Evolutionary conservation across 2,113 vertebrate species (phyloP), one percentile per base, ranked within the genome.

Genomic region (Marmota flaviventris): DNA sequence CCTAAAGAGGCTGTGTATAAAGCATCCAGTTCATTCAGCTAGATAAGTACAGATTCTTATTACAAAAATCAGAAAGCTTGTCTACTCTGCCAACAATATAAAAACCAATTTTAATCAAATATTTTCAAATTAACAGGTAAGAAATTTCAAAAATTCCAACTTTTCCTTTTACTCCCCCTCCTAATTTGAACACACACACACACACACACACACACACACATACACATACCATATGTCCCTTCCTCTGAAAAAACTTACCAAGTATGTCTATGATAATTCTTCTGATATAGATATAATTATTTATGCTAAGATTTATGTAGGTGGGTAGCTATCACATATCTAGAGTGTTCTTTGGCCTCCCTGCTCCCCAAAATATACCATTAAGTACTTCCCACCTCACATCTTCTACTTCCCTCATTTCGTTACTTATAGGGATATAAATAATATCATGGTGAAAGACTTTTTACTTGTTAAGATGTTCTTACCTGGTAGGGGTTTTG

Each of bases 31-130:
- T 84, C 61, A 58, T 63, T 6, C 12, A 61, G 42, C 63, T 72
- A 86, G 63, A 53, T 77, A 89, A 67, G 91, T n/a, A 48, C 39
- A 9, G 72, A 61, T 58, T 67, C 67, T n/a, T 24, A 51, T 84
- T 48, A 78, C 11, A 65, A 9, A 83, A 63, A 42, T 58, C 5
- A 79, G 73, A 91, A 70, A 37, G 22, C 22, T 65, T 65, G 78
- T 92, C 25, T 92, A 69, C 61, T 84, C 63, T 91, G 39, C 63
- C 29, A 78, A 93, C 53, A 73, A 34, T 51, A 29, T n/a, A 72
- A 86, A 70, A 18, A n/a, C 51, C 17, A 90, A 83, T 34, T 93
- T 83, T 77, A 93, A 88, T 75, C 4, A 69, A 82, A n/a, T 90
- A 16, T 91, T 93, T 91, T 88, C 5, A n/a, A 58, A 91, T 24